Base-by-base conservation (phyloP, 2,113 vertebrate genomes). In the Hippocampus zosterae region DNA sequence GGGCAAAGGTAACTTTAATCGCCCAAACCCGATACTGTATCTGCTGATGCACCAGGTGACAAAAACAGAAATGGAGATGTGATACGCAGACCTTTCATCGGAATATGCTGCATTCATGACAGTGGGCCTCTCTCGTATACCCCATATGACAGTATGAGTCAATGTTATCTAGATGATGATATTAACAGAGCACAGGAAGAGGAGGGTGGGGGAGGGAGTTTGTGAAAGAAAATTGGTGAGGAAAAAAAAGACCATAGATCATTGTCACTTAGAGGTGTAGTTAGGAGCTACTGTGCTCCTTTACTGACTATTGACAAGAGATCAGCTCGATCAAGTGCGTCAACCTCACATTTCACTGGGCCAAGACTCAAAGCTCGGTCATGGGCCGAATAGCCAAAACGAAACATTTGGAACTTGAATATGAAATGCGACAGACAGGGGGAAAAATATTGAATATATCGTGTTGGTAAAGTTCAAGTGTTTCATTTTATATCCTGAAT, bases 401-500 rank as follows among this genome's bases (percentile, higher is more conserved):
- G 8, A 2, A 29, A 33, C 6, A 19, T 57, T 57, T 27, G 27
- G 10, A 56, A 11, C 53, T 12, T 13, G 12, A 29, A 15, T 29
- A 5, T 33, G 25, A 59, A 60, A 33, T 33, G 13, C 6, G 19
- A 60, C 27, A 33, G 25, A 33, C 25, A 56, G 23, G 10, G 25
- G 10, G 6, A 1, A 13, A 27, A 27, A 13, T 13, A 57, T 57
- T 48, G 29, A 33, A 33, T 33, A 33, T 33, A 33, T 33, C 29
- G 29, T 37, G 74, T 72, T 65, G 76, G 29, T 78, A 76, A 87
- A 81, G 69, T 67, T 72, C 81, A 80, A 81, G 75, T 73, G 71
- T 74, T 81, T 84, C 79, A 90, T 88, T 90, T 87, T 84, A 83
- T 82, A 75, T 79, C 46, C 81, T 68, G 77, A 81, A 83, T 77